A percentile compares a stretch with the other conserved stretches of the same genome.
phyloP scores from a whole-genome alignment of 2,113 vertebrate species.

The Rhombomys opimus region DNA sequence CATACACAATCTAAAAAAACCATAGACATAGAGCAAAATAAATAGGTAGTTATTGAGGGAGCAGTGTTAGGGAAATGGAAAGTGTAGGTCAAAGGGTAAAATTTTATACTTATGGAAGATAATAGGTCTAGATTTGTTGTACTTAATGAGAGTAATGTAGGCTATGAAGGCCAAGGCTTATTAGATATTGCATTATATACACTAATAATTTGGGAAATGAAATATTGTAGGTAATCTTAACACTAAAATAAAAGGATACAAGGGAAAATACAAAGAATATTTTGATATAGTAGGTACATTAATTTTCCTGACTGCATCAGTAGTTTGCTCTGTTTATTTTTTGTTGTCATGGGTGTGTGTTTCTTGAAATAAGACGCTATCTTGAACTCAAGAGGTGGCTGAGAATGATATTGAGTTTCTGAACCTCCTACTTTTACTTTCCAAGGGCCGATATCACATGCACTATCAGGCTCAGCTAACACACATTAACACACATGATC shows the following conservation, averaged over 20 bases:
- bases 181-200: not conserved
- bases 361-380: not conserved
- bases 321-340: not conserved
- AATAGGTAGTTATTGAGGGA: too few relatives aligned
- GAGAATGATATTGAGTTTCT: not conserved
- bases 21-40: not conserved
- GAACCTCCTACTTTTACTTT: not conserved
- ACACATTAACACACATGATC: not conserved
- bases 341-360: not conserved
- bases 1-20: not conserved
- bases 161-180: not conserved
- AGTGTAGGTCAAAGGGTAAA: not conserved
- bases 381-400: not conserved
- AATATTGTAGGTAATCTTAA: not conserved
- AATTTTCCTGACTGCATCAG: not conserved
- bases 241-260: not conserved
- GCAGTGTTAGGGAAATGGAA: not conserved
- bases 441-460: not conserved
- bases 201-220: not conserved
- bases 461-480: not conserved
- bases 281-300: not conserved
- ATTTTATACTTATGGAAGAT: not conserved
- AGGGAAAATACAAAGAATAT: not conserved
- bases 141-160: not conserved
- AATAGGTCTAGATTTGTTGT: not conserved